Conservation (phyloP, 2,113 vertebrate genomes). For the Sceloporus undulatus region DNA sequence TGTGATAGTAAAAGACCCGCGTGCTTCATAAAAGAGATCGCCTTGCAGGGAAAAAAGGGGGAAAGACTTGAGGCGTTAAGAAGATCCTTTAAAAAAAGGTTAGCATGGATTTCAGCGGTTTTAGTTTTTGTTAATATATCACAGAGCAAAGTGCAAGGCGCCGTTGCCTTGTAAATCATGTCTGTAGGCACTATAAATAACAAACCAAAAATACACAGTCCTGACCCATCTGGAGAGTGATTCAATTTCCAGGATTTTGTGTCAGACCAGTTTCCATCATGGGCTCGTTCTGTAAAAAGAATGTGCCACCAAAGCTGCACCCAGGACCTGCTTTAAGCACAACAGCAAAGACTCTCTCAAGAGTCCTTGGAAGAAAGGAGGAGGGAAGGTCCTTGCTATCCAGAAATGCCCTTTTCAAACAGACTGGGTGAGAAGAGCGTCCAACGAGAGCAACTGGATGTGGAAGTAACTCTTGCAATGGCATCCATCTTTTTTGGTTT, state of each 20-base stretch:
- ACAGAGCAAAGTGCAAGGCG: constrained; percentile 70
- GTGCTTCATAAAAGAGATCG: neutral
- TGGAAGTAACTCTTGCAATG: constrained; percentile 58
- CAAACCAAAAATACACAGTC: constrained; percentile 36
- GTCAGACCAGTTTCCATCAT: constrained; percentile 25
- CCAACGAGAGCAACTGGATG: constrained; percentile 49
- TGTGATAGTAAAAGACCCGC: neutral
- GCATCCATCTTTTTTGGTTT: constrained; percentile 32
- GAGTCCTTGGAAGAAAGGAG: neutral
- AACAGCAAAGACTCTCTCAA: neutral
- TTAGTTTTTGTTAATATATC: constrained; percentile 66
- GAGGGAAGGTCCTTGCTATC: neutral
- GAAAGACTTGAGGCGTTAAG: no score
- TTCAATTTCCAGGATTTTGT: constrained; percentile 13
- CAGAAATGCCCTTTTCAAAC: constrained; percentile 23
- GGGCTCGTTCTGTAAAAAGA: constrained; percentile 30
- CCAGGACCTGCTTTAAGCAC: neutral
- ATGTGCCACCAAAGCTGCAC: constrained; percentile 17
- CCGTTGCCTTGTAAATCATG: constrained; percentile 42
- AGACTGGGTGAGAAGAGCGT: constrained; percentile 41
- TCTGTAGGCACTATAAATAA: constrained; percentile 63
- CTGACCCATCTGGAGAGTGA: constrained; percentile 26
- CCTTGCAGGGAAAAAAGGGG: constrained; percentile 21
- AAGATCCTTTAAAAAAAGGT: constrained; percentile 2
- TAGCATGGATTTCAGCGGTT: constrained; percentile 50